Evolutionary conservation across 2,888 invertebrate genomes (phyloP).

Genomic region (Steinernema hermaphroditum): DNA sequence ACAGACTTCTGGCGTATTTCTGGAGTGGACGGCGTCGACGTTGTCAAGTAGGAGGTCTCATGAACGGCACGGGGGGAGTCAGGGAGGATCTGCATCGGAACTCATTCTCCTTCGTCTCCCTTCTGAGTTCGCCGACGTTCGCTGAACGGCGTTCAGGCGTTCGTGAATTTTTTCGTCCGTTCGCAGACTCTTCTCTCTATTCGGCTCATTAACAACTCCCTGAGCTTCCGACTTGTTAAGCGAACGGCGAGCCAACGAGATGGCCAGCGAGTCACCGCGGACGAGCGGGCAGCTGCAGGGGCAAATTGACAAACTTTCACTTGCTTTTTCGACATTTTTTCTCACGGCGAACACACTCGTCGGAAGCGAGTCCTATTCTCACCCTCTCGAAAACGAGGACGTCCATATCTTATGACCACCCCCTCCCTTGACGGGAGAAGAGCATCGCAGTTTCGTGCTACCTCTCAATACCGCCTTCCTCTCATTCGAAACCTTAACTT

Average conservation of each 20-base stretch:
- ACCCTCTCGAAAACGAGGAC: conserved; percentile 12
- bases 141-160: neutral
- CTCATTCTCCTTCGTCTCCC: neutral
- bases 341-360: conserved; percentile 12
- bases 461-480: neutral
- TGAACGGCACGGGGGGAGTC: neutral
- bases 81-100: conserved; percentile 12
- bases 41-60: neutral
- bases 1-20: neutral
- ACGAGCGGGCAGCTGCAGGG: conserved; percentile 20
- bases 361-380: conserved; percentile 25
- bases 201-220: conserved; percentile 28
- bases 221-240: conserved; percentile 22
- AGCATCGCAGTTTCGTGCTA: neutral
- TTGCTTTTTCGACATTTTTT: conserved; percentile 28
- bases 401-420: conserved; percentile 20
- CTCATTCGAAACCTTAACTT: neutral
- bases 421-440: neutral
- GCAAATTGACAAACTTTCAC: conserved; percentile 28
- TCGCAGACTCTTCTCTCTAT: neutral
- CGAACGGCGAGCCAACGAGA: conserved; percentile 13
- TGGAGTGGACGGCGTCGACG: neutral
- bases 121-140: conserved; percentile 11
- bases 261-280: conserved; percentile 22
- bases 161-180: neutral